These are phyloP conservation scores for Meloidogyne hapla DNA, from an alignment of 1,140 invertebrate species.

Conservation along the genomic window DNA sequence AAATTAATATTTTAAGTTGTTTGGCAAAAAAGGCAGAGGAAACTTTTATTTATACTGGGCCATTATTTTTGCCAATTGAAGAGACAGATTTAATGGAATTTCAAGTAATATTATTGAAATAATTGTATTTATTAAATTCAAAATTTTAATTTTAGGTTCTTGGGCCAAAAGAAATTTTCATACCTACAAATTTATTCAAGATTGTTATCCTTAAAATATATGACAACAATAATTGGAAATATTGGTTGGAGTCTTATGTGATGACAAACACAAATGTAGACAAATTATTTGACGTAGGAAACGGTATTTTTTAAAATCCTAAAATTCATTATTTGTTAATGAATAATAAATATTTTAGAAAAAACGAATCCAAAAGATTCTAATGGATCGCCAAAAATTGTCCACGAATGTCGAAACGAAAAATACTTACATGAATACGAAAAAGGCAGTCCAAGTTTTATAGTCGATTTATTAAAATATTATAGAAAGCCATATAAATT, in stretches of 20 bases:
- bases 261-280: background rate
- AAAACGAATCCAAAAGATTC: background rate
- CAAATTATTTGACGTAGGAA: background rate
- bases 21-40: background rate
- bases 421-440: background rate
- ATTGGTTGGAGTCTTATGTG: slow-evolving; percentile 1
- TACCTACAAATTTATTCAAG: background rate
- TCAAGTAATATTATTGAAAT: background rate
- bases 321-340: background rate
- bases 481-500: background rate
- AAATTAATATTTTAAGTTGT: background rate
- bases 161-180: background rate
- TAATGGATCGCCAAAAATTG: background rate
- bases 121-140: background rate
- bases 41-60: background rate
- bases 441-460: background rate
- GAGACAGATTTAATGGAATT: background rate
- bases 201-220: background rate
- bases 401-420: background rate
- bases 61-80: background rate
- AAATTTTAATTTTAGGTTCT: background rate
- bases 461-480: background rate
- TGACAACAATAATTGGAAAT: background rate
- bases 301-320: background rate
- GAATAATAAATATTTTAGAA: too few relatives aligned